A percentile compares a stretch with the other conserved stretches of the same genome.
Evolutionary conservation across 2,113 vertebrate genomes (phyloP).

Genomic region (Vombatus ursinus): DNA sequence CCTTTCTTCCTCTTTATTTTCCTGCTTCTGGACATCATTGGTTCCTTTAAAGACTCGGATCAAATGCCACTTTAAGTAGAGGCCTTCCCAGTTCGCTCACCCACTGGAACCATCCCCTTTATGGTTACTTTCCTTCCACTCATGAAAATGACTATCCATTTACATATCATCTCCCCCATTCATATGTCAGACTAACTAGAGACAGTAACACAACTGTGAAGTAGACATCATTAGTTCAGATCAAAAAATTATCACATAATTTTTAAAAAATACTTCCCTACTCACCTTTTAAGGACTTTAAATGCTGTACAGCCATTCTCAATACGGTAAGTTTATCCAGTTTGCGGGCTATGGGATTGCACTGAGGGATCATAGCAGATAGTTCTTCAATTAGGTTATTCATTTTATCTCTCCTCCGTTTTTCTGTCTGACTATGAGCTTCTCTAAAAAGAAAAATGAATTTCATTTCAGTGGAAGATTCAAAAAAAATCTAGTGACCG

Average conservation of each 20-base stretch:
- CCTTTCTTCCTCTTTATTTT: not conserved
- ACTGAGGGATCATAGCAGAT: slow-evolving; percentile 94
- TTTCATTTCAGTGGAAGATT: not conserved
- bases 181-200: not conserved
- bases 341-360: slow-evolving; percentile 90
- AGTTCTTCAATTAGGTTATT: slow-evolving; percentile 94
- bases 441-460: slow-evolving; percentile 84
- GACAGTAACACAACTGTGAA: not conserved
- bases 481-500: not conserved
- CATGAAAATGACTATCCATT: not conserved
- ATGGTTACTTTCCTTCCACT: not conserved
- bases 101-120: not conserved
- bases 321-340: slow-evolving; percentile 96
- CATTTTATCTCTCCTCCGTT: slow-evolving; percentile 95
- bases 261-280: not conserved
- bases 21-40: not conserved
- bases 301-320: slow-evolving; percentile 93
- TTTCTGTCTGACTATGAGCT: slow-evolving; percentile 96
- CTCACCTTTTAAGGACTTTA: slow-evolving; percentile 92
- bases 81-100: not conserved
- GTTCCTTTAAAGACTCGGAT: not conserved
- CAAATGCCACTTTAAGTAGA: not conserved
- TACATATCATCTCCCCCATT: not conserved
- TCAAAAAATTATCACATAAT: not conserved
- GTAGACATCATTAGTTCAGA: not conserved